A percentile compares a stretch with the other conserved stretches of the same genome.
phyloP scores from a whole-genome alignment of 2,113 vertebrate species.

The Arenaria interpres region DNA sequence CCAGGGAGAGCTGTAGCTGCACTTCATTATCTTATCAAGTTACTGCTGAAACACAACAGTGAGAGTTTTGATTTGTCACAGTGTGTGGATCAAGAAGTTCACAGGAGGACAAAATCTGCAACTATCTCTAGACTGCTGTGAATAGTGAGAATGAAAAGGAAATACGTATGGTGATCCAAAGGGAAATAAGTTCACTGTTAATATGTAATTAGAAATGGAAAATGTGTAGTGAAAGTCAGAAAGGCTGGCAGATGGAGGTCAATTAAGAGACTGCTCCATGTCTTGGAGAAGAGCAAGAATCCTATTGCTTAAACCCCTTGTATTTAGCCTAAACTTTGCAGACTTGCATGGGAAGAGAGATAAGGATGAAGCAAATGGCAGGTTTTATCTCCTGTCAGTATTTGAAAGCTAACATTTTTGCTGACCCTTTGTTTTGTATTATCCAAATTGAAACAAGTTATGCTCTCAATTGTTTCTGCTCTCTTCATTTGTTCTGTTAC shows the following conservation, averaged over 20 bases:
- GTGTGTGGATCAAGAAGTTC: not conserved
- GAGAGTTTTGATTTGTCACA: not conserved
- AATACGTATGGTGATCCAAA: not conserved
- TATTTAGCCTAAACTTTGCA: not conserved
- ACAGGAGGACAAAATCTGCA: not conserved
- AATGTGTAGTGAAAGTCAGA: not conserved
- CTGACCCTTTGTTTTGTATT: not conserved
- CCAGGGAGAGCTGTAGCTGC: not conserved
- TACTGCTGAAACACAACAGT: not conserved
- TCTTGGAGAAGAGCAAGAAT: not conserved
- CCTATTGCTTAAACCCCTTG: not conserved
- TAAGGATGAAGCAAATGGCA: not conserved
- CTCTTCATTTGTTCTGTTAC: slow-evolving; percentile 66
- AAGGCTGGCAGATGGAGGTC: not conserved
- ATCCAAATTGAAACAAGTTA: not conserved
- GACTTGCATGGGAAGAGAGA: not conserved
- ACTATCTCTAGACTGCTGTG: not conserved
- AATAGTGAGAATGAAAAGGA: not conserved
- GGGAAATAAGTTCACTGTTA: not conserved
- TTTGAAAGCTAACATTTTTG: not conserved
- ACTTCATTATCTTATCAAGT: not conserved
- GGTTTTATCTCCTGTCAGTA: not conserved
- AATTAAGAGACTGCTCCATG: not conserved
- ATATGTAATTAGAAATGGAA: not conserved
- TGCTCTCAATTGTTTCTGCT: slow-evolving; percentile 14